These are phyloP conservation scores for Sycophaga agraensis DNA, from an alignment of 1,140 invertebrate species.

Conservation along the genomic window DNA sequence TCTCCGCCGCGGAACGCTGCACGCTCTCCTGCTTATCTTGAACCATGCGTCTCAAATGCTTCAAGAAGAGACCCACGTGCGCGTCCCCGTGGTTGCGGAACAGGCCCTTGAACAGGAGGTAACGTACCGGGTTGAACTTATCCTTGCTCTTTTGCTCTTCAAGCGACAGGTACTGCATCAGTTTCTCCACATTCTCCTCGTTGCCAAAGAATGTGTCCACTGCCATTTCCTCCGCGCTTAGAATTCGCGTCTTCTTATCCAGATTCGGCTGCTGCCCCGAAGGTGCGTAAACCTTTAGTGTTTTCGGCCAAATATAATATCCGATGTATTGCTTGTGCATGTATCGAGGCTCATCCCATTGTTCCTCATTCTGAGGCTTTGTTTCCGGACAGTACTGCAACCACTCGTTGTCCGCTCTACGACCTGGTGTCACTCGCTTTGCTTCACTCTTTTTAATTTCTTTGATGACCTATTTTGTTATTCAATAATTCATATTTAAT, in stretches of 20 bases:
- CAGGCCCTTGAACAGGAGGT: conserved; percentile 74
- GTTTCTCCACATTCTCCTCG: background rate
- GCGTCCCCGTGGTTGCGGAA: conserved; percentile 75
- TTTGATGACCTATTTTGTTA: no score
- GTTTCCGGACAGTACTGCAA: conserved; percentile 66
- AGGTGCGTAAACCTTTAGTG: conserved; percentile 65
- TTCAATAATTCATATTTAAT: no score
- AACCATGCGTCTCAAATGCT: conserved; percentile 69
- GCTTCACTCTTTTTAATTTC: background rate
- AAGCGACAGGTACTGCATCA: conserved; percentile 45
- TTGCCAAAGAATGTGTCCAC: conserved; percentile 71
- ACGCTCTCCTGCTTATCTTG: conserved; percentile 69
- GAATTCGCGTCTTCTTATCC: conserved; percentile 53
- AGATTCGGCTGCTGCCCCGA: conserved; percentile 63
- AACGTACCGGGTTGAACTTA: conserved; percentile 70
- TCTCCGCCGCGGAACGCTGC: conserved; percentile 83
- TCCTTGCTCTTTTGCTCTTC: conserved; percentile 88
- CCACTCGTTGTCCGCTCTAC: conserved; percentile 71
- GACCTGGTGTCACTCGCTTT: conserved; percentile 56
- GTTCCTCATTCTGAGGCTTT: conserved; percentile 63
- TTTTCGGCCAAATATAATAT: conserved; percentile 81
- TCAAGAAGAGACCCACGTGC: conserved; percentile 64
- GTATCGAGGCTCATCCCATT: conserved; percentile 74
- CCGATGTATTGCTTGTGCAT: conserved; percentile 73
- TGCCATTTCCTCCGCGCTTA: conserved; percentile 64